A percentile compares a stretch with the other conserved stretches of the same genome.
Conservation (phyloP, 1,140 invertebrate genomes). For the Neodiprion fabricii region DNA sequence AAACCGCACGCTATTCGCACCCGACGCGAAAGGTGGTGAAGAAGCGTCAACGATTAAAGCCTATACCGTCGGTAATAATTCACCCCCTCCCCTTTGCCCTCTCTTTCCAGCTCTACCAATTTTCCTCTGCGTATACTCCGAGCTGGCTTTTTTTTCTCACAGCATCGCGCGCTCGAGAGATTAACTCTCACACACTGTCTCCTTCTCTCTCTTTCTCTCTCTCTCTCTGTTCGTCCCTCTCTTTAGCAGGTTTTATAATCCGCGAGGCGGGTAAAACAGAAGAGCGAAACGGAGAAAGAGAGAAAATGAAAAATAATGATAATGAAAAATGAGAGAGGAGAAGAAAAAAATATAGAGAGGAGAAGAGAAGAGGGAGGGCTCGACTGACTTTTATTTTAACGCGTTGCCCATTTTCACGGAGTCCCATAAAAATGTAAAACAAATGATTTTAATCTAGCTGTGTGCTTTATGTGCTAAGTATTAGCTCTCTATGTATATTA, state of each 20-base stretch:
- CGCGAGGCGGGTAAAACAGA: not conserved
- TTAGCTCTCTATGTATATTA: conserved; percentile 19
- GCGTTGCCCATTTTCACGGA: conserved; percentile 23
- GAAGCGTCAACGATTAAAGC: conserved; percentile 4
- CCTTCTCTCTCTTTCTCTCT: not conserved
- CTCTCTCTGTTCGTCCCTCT: not conserved
- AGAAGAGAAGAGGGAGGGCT: too few species aligned
- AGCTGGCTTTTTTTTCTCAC: too few species aligned
- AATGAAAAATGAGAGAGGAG: not conserved
- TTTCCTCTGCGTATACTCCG: not conserved
- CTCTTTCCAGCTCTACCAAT: not conserved
- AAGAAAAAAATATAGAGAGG: not conserved
- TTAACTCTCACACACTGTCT: not conserved
- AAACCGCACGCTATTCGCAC: too few species aligned
- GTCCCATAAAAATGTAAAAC: conserved; percentile 31
- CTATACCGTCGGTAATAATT: conserved; percentile 2
- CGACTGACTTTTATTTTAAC: not conserved
- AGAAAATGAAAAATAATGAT: not conserved
- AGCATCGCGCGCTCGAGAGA: too few species aligned
- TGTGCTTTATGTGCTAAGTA: conserved; percentile 27
- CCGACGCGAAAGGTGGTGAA: not conserved
- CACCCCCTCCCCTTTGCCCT: not conserved
- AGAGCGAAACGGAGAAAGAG: not conserved
- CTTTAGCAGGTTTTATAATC: too few species aligned
- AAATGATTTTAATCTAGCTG: conserved; percentile 33